phyloP scores from a whole-genome alignment of 2,888 invertebrate species.

The Meghimatium bilineatum region DNA sequence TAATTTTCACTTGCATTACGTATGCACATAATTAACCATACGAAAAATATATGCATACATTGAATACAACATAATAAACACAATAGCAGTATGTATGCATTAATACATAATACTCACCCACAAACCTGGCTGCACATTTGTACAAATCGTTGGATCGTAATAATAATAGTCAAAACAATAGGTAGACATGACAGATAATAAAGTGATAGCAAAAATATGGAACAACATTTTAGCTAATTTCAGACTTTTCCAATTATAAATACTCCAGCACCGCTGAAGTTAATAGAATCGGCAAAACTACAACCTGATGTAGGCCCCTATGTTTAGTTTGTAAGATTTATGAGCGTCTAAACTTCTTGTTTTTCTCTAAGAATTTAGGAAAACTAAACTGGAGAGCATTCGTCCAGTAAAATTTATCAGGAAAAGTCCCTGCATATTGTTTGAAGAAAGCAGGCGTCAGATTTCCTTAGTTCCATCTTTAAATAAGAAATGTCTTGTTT shows the following conservation, averaged over 20 bases:
- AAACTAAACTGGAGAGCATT: background rate
- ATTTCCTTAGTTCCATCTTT: background rate
- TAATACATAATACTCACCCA: slow-evolving; percentile 45
- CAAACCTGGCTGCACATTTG: slow-evolving; percentile 50
- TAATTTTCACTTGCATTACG: too few species aligned
- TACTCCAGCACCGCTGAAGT: background rate
- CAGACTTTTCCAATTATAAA: background rate
- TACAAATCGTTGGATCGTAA: slow-evolving; percentile 50
- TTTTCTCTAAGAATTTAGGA: background rate
- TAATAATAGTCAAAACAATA: slow-evolving; percentile 46
- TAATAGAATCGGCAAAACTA: background rate
- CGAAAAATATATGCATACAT: too few species aligned
- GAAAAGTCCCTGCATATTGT: background rate
- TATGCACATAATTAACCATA: too few species aligned
- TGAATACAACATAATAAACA: too few species aligned
- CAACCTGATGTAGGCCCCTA: background rate
- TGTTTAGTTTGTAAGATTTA: background rate
- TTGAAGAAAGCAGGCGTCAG: slow-evolving; percentile 14
- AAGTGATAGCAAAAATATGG: background rate
- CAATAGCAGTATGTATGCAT: background rate
- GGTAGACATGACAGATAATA: slow-evolving; percentile 15
- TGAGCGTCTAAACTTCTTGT: background rate
- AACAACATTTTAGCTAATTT: slow-evolving; percentile 10
- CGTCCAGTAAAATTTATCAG: slow-evolving; percentile 12
- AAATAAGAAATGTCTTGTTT: slow-evolving; percentile 26